Evolutionary conservation across 2,888 invertebrate species (phyloP).

Genomic region (Lasius platythorax): DNA sequence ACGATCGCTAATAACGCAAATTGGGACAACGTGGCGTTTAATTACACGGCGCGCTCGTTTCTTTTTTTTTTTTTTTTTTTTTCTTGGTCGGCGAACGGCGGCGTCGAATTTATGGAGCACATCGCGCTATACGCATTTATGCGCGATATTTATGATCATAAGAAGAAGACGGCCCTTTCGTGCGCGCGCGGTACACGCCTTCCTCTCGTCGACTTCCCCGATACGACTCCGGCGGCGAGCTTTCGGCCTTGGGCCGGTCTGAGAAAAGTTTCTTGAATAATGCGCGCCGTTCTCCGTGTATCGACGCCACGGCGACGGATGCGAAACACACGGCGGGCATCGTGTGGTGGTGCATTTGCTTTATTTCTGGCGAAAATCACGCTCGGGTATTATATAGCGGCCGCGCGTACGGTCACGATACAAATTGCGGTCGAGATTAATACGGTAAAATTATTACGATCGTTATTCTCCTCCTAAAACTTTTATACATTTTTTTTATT

Average conservation of each 20-base stretch:
- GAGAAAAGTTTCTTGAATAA: slow-evolving; percentile 71
- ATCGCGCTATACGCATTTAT: slow-evolving; percentile 47
- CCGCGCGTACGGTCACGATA: background rate
- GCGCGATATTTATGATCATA: slow-evolving; percentile 49
- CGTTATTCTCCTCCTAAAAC: background rate
- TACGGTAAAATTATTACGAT: slow-evolving; percentile 25
- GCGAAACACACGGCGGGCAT: slow-evolving; percentile 5
- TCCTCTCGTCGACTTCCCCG: slow-evolving; percentile 59
- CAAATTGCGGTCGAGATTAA: slow-evolving; percentile 27
- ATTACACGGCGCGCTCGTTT: background rate
- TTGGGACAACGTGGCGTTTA: slow-evolving; percentile 27
- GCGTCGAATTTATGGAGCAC: slow-evolving; percentile 47
- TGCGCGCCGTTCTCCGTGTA: slow-evolving; percentile 34
- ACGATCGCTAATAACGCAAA: slow-evolving; percentile 9
- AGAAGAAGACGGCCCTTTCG: slow-evolving; percentile 42
- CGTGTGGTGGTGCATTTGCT: background rate
- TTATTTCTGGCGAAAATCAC: slow-evolving; percentile 26
- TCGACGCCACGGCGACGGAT: slow-evolving; percentile 8
- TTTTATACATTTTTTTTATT: background rate
- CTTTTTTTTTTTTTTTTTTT: background rate
- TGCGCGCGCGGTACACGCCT: slow-evolving; percentile 53
- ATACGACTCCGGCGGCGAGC: slow-evolving; percentile 65
- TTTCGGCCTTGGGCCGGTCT: slow-evolving; percentile 71
- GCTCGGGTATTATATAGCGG: background rate
- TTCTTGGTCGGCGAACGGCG: background rate